These are phyloP conservation scores for Thymallus thymallus DNA, from an alignment of 2,113 vertebrate genomes.

Conservation along the genomic window DNA sequence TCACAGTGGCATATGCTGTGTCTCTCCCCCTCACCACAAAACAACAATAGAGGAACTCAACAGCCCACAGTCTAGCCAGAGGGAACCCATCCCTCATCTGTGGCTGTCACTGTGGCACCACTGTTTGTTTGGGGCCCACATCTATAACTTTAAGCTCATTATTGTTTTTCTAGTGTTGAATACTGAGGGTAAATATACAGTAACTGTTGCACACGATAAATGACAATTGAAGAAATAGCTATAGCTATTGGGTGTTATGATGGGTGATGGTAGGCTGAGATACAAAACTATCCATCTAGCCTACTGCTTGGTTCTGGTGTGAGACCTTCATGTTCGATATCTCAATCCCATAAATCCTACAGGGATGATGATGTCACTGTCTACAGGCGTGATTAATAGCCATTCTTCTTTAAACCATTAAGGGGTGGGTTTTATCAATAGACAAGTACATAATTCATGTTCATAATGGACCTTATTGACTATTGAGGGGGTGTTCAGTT, in stretches of 20 bases:
- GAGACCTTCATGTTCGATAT: conserved; percentile 11
- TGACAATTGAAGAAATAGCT: conserved; percentile 5
- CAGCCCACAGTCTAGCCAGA: conserved; percentile 55
- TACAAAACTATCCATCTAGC: background rate
- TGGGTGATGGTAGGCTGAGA: background rate
- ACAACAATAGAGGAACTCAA: conserved; percentile 53
- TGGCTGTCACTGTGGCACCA: conserved; percentile 49
- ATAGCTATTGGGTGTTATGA: background rate
- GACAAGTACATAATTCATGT: background rate
- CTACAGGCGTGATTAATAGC: conserved; percentile 34
- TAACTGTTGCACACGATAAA: background rate
- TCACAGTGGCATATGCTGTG: conserved; percentile 57
- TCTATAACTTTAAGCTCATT: conserved; percentile 10
- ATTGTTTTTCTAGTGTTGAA: conserved; percentile 19
- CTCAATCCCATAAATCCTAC: conserved; percentile 17
- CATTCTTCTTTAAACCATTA: background rate
- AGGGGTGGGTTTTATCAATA: background rate
- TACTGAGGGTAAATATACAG: conserved; percentile 19
- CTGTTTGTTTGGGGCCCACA: conserved; percentile 24
- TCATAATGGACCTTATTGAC: conserved; percentile 13
- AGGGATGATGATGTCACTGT: conserved; percentile 29
- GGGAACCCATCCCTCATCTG: conserved; percentile 57
- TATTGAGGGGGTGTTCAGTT: background rate
- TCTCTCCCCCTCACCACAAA: conserved; percentile 53
- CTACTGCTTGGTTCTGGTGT: background rate